These are phyloP conservation scores for Unio delphinus DNA, from an alignment of 2,888 invertebrate genomes.

Conservation along the genomic window DNA sequence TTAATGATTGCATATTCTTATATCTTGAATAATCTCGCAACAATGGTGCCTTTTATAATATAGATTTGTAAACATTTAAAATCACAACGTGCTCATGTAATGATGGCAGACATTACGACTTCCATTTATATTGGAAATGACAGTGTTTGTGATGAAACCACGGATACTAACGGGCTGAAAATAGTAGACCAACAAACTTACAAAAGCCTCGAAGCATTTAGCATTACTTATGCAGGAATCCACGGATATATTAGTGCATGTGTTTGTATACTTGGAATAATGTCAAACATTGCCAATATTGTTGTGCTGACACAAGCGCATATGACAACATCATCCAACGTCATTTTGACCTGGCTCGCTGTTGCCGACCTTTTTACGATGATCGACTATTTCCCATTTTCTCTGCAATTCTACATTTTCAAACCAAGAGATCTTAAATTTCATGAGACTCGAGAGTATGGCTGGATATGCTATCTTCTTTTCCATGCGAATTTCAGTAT, in stretches of 20 bases:
- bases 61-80: too few species aligned
- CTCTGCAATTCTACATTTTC: conserved; percentile 78
- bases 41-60: too few species aligned
- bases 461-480: conserved; percentile 72
- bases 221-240: conserved; percentile 68
- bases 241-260: conserved; percentile 90
- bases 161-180: too few species aligned
- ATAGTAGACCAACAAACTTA: conserved; percentile 1
- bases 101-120: too few species aligned
- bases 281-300: conserved; percentile 92
- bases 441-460: conserved; percentile 59
- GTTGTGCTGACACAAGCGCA: conserved; percentile 91
- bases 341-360: conserved; percentile 85
- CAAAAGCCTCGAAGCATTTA: conserved; percentile 44
- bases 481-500: conserved; percentile 93
- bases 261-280: conserved; percentile 91
- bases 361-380: conserved; percentile 95
- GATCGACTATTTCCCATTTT: conserved; percentile 89
- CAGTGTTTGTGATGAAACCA: too few species aligned
- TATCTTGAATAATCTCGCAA: too few species aligned
- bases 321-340: conserved; percentile 93
- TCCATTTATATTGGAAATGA: too few species aligned
- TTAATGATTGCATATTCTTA: too few species aligned
- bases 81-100: too few species aligned
- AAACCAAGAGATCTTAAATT: conserved; percentile 47